A percentile compares a stretch with the other conserved stretches of the same genome.
Evolutionary conservation across 2,113 vertebrate species (phyloP).

Genomic region (Vulpes lagopus): DNA sequence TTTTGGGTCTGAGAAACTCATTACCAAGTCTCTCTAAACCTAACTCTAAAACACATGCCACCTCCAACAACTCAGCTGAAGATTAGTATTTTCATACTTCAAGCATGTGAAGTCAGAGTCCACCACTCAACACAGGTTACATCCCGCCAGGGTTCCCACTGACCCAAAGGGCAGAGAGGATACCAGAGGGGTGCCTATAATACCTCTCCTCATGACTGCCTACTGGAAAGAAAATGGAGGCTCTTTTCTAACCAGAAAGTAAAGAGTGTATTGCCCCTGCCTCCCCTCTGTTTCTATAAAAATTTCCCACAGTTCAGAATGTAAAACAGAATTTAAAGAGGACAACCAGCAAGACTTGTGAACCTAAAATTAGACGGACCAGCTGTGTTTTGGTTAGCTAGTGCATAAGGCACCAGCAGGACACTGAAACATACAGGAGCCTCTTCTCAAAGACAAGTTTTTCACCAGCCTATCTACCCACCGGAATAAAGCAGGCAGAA

Average conservation of each 20-base stretch:
- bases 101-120: neutral
- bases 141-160: neutral
- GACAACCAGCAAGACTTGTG: slow-evolving; percentile 35
- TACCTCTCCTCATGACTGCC: neutral
- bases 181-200: neutral
- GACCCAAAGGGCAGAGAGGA: neutral
- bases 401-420: slow-evolving; percentile 31
- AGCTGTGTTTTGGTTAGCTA: slow-evolving; percentile 75
- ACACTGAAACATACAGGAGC: slow-evolving; percentile 55
- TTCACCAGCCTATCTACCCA: neutral
- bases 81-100: slow-evolving; percentile 30
- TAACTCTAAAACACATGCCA: neutral
- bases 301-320: slow-evolving; percentile 53
- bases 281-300: slow-evolving; percentile 55
- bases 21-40: neutral
- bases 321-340: slow-evolving; percentile 63
- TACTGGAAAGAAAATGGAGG: neutral
- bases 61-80: neutral
- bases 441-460: neutral
- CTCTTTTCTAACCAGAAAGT: slow-evolving; percentile 45
- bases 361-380: slow-evolving; percentile 12
- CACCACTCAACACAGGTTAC: neutral
- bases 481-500: slow-evolving; percentile 11
- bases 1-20: slow-evolving; percentile 8
- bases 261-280: neutral